phyloP scores from a whole-genome alignment of 1,140 invertebrate species.

The Caenorhabditis elegans region WBcel235 BX284606.5:6103001-6103500 shows the following conservation, averaged over 20 bases:
- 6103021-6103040: not conserved
- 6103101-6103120: no score
- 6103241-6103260: no score
- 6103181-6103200: no score
- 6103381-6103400: not conserved
- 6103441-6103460: not conserved
- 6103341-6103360: not conserved
- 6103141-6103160: no score
- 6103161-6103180: no score
- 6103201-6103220: no score
- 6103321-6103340: not conserved
- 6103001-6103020: slow-evolving; percentile 34
- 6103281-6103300: not conserved
- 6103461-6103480: not conserved
- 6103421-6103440: no score
- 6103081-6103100: no score
- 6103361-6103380: not conserved
- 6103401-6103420: not conserved
- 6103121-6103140: no score
- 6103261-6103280: not conserved
- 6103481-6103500: slow-evolving; percentile 18
- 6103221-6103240: no score
- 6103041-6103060: no score
- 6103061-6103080: no score
- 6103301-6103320: not conserved